These are phyloP conservation scores for Otus sunia DNA, from an alignment of 2,113 vertebrate species.

Conservation along the genomic window DNA sequence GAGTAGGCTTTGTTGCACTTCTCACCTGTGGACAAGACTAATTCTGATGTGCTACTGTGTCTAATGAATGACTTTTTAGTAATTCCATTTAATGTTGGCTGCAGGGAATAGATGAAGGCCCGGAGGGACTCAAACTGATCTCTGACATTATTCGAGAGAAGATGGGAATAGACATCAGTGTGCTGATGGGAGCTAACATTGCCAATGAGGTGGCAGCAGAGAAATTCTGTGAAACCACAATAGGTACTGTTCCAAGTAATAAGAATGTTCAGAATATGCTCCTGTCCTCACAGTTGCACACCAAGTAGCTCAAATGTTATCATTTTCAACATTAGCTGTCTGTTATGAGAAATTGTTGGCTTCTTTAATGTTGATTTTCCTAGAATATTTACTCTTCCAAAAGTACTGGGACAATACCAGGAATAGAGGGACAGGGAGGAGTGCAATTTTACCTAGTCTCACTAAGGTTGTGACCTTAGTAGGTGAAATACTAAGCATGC, in stretches of 20 bases:
- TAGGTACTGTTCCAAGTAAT: constrained; percentile 75
- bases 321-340: neutral
- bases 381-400: neutral
- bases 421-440: neutral
- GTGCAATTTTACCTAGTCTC: neutral
- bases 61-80: neutral
- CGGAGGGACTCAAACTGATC: constrained; percentile 88
- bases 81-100: constrained; percentile 25
- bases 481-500: neutral
- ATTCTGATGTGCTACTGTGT: neutral
- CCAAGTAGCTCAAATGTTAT: neutral
- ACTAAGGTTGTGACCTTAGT: neutral
- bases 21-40: neutral
- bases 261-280: neutral
- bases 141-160: constrained; percentile 93
- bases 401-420: neutral
- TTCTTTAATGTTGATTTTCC: neutral
- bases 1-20: neutral
- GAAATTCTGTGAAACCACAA: constrained; percentile 94
- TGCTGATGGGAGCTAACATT: constrained; percentile 95
- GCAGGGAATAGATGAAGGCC: constrained; percentile 90
- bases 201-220: constrained; percentile 91
- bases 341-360: neutral
- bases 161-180: constrained; percentile 91
- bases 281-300: neutral